A percentile compares a stretch with the other conserved stretches of the same genome.
Conservation (phyloP, 1,140 invertebrate species). For the Ladona fulva region DNA sequence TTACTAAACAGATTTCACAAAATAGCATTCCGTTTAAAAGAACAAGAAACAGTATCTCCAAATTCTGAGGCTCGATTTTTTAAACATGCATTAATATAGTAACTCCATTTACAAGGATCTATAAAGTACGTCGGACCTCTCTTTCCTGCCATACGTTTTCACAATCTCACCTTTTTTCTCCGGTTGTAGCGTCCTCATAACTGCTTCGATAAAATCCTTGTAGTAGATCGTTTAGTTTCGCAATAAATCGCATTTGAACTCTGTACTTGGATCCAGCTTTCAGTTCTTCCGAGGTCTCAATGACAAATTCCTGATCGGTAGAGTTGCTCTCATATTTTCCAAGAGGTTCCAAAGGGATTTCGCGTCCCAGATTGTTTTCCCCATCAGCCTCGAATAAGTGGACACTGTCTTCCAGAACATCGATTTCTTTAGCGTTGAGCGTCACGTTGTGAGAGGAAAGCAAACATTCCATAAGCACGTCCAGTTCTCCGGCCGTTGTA, state of each 20-base stretch:
- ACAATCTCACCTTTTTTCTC: not conserved
- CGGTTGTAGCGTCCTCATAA: constrained; percentile 29
- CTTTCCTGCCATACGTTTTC: not conserved
- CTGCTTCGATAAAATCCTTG: constrained; percentile 44
- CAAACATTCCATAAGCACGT: not conserved
- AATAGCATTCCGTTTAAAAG: no score
- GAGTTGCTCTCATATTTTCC: not conserved
- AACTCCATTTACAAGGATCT: no score
- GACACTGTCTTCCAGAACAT: not conserved
- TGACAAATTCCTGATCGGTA: not conserved
- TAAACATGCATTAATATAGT: no score
- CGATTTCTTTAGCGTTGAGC: not conserved
- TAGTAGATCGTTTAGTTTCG: constrained; percentile 18
- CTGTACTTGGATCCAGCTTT: not conserved
- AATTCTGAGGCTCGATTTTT: no score
- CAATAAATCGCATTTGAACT: constrained; percentile 12
- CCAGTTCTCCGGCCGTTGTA: not conserved
- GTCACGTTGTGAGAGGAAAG: not conserved
- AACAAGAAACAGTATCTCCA: no score
- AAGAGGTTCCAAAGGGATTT: not conserved
- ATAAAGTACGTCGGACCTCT: no score
- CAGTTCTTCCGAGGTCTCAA: not conserved
- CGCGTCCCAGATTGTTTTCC: not conserved
- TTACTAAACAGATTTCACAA: no score
- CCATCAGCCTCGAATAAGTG: not conserved